phyloP scores from a whole-genome alignment of 2,113 vertebrate genomes.

The Piaya cayana region DNA sequence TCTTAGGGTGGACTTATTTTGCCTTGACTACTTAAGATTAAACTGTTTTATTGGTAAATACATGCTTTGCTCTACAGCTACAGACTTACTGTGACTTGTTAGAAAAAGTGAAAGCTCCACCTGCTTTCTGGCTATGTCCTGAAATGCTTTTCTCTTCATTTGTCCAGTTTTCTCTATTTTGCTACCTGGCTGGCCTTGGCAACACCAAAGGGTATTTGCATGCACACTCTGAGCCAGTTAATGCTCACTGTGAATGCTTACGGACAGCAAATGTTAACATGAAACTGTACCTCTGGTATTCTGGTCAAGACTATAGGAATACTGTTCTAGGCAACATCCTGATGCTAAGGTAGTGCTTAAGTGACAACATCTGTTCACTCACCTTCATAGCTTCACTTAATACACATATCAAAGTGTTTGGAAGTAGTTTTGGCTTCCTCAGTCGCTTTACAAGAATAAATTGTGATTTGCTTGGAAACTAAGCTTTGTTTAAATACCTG shows the following conservation, averaged over 20 bases:
- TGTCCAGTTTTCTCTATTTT: slow-evolving; percentile 12
- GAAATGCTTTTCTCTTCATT: neutral
- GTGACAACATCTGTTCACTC: neutral
- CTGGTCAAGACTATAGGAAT: neutral
- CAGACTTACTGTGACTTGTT: neutral
- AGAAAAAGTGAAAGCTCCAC: neutral
- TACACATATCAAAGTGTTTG: neutral
- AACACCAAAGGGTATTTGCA: neutral
- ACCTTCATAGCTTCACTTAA: neutral
- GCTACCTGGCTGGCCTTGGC: neutral
- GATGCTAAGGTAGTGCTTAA: neutral
- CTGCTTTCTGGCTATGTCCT: neutral
- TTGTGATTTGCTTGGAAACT: neutral
- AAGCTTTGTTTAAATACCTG: neutral
- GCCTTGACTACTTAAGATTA: neutral
- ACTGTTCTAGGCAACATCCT: neutral
- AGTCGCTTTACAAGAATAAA: neutral
- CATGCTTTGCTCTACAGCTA: neutral
- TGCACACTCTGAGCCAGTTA: neutral
- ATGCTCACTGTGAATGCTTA: neutral
- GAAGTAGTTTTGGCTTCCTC: neutral
- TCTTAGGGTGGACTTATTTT: neutral
- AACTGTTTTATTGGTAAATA: neutral
- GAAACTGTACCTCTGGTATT: neutral
- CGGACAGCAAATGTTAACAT: neutral